Evolutionary conservation across 2,888 invertebrate species (phyloP).

Genomic region (Punctoribates punctum): DNA sequence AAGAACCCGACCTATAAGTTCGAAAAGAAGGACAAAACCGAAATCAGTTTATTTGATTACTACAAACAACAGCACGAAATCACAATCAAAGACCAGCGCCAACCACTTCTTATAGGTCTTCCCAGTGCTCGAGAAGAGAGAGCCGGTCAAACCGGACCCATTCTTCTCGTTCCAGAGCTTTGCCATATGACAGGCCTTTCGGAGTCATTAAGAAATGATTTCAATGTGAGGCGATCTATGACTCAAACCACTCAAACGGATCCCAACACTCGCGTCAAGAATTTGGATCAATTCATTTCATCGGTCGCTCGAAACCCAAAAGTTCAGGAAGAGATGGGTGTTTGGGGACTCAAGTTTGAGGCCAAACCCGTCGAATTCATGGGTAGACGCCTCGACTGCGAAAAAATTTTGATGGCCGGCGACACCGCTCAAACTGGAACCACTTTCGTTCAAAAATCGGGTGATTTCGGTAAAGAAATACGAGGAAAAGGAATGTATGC

Average conservation of each 20-base stretch:
- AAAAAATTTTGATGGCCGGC: slow-evolving; percentile 58
- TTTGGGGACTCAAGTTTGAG: slow-evolving; percentile 72
- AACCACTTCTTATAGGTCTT: slow-evolving; percentile 74
- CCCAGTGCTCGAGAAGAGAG: slow-evolving; percentile 61
- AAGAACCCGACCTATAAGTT: slow-evolving; percentile 52
- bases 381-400: slow-evolving; percentile 64
- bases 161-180: slow-evolving; percentile 46
- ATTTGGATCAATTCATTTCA: slow-evolving; percentile 43
- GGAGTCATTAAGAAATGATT: slow-evolving; percentile 37
- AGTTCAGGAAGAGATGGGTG: slow-evolving; percentile 60
- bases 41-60: slow-evolving; percentile 52
- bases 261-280: slow-evolving; percentile 43
- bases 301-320: slow-evolving; percentile 44
- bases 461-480: slow-evolving; percentile 74
- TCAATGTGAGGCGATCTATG: slow-evolving; percentile 44
- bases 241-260: slow-evolving; percentile 40
- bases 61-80: slow-evolving; percentile 62
- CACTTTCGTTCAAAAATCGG: slow-evolving; percentile 58
- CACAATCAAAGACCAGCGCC: slow-evolving; percentile 61
- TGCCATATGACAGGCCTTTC: slow-evolving; percentile 47
- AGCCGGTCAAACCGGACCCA: slow-evolving; percentile 56
- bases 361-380: slow-evolving; percentile 62
- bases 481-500: slow-evolving; percentile 53
- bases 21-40: slow-evolving; percentile 1
- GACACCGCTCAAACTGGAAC: background rate